phyloP scores from a whole-genome alignment of 2,888 invertebrate species.

The Cephus pygmeus region DNA sequence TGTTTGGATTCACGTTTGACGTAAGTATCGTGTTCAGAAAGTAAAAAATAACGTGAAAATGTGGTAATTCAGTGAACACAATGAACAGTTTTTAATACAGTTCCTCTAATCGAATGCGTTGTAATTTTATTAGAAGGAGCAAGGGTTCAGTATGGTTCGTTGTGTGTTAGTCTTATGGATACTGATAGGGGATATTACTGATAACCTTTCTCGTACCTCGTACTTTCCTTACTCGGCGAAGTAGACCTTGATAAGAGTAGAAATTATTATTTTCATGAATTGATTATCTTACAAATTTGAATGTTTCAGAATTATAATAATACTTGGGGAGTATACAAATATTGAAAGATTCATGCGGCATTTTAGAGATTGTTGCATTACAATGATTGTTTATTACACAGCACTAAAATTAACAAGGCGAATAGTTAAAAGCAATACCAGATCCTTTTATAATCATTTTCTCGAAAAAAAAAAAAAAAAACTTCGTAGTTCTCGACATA shows the following conservation, averaged over 20 bases:
- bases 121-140: neutral
- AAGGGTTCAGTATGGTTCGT: neutral
- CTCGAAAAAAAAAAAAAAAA: neutral
- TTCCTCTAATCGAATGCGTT: neutral
- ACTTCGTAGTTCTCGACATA: neutral
- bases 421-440: neutral
- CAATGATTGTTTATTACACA: no score
- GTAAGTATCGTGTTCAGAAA: neutral
- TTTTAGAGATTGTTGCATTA: neutral
- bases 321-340: neutral
- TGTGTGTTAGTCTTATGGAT: neutral
- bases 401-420: no score
- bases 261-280: neutral
- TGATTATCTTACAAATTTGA: neutral
- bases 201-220: neutral
- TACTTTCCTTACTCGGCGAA: neutral
- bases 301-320: neutral
- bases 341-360: neutral
- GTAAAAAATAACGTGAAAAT: neutral
- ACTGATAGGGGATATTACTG: neutral
- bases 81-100: neutral
- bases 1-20: neutral
- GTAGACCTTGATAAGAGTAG: neutral
- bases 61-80: neutral
- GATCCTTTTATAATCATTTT: neutral